A percentile compares a stretch with the other conserved stretches of the same genome.
Evolutionary conservation across 1,140 invertebrate genomes (phyloP).

Genomic region (Eumaeus atala): DNA sequence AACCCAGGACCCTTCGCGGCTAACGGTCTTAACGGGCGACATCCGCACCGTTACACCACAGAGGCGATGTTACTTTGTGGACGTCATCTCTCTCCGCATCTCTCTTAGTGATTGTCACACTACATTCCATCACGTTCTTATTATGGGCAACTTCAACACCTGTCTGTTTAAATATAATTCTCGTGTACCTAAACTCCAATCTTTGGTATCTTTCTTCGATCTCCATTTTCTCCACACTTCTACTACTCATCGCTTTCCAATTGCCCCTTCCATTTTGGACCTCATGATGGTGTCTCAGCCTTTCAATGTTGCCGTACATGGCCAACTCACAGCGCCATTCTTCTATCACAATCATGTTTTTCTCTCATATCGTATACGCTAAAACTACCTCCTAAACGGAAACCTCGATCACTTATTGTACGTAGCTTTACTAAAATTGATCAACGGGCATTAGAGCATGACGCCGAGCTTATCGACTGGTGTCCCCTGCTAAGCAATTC

Average conservation of each 20-base stretch:
- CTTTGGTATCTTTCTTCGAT: no score
- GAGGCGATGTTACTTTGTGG: no score
- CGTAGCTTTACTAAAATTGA: background rate
- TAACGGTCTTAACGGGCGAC: no score
- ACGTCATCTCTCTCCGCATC: background rate
- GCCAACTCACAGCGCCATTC: constrained; percentile 4
- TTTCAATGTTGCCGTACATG: constrained; percentile 1
- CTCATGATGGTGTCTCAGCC: constrained; percentile 8
- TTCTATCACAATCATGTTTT: constrained; percentile 19
- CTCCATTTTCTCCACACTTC: constrained; percentile 5
- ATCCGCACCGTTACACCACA: no score
- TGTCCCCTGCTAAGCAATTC: background rate
- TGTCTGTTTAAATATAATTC: constrained; percentile 11
- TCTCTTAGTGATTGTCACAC: background rate
- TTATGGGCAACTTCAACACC: constrained; percentile 19
- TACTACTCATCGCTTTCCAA: constrained; percentile 12
- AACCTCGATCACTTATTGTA: constrained; percentile 3
- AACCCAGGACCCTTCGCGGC: no score
- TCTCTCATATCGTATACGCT: constrained; percentile 15
- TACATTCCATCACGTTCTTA: background rate
- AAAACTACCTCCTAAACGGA: constrained; percentile 14
- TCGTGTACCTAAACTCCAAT: background rate
- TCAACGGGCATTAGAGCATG: background rate
- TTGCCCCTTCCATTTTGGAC: constrained; percentile 12
- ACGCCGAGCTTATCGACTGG: background rate